Conservation (phyloP, 2,888 invertebrate genomes). For the Apodemia duryi region DNA sequence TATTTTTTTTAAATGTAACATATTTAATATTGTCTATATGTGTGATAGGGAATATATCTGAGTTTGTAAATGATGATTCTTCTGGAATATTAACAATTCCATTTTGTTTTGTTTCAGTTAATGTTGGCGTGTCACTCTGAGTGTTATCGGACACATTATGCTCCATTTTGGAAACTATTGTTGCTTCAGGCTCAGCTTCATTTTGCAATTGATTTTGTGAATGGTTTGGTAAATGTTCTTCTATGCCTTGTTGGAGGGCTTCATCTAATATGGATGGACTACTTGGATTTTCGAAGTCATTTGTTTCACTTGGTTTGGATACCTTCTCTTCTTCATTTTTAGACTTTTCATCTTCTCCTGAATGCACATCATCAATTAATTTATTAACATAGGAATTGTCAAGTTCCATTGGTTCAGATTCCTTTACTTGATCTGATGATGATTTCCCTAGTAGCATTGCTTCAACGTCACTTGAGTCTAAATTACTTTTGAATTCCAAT, state of each 20-base stretch:
- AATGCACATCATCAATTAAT: conserved; percentile 47
- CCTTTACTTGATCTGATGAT: conserved; percentile 36
- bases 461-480: conserved; percentile 70
- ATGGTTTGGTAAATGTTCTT: conserved; percentile 49
- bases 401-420: conserved; percentile 50
- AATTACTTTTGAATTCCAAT: conserved; percentile 47
- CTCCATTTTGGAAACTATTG: neutral
- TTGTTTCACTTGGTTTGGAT: conserved; percentile 22
- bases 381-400: conserved; percentile 47
- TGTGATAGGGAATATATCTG: conserved; percentile 29
- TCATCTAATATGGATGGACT: conserved; percentile 70
- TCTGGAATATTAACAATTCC: conserved; percentile 19
- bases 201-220: conserved; percentile 16
- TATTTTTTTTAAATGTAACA: conserved; percentile 61
- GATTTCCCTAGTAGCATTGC: conserved; percentile 66
- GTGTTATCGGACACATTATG: neutral
- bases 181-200: conserved; percentile 15
- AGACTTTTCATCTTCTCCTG: conserved; percentile 30
- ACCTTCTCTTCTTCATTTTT: conserved; percentile 31
- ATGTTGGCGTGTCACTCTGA: neutral
- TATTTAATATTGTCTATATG: conserved; percentile 47
- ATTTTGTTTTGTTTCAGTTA: neutral
- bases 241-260: conserved; percentile 55
- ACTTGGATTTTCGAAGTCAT: conserved; percentile 50
- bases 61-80: conserved; percentile 27